Evolutionary conservation across 1,140 invertebrate genomes (phyloP), one percentile per base, ranked within the genome.

Genomic region (Drosophila tropicalis): DNA sequence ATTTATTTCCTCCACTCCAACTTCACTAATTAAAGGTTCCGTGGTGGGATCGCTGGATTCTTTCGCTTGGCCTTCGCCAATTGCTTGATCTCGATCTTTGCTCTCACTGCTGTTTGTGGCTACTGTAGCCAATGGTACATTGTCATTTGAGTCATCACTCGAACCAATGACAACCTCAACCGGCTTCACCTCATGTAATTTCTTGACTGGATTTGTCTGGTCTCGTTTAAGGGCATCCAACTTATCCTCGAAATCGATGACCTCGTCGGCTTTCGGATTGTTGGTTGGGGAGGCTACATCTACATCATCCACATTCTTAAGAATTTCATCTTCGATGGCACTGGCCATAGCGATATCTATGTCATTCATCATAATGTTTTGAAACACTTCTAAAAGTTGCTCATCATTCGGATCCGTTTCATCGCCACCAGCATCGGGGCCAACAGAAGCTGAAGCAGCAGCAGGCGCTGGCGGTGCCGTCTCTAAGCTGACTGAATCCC

Each of bases 301-400:
- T 4, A 73, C 84, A 9, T 80, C 73, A 15, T 80, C 87, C 0
- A 91, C 83, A 32, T 81, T 75, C 25, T 90, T 89, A 0, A 82
- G 74, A 2, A 90, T 87, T 29, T 91, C 91, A 39, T 92, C 91
- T 51, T 89, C 81, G 29, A 92, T 87, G 15, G 90, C 87, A 22
- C 77, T 76, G 34, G 72, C 72, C 54, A 91, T 83, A 41, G 91
- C 87, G 1, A 92, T 92, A 67, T 78, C 91, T 7, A 92, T 79
- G 58, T 92, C 90, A 62, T 91, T 90, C 9, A 92, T 92, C 15
- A 91, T 91, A 6, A 91, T 85, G 39, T 90, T 89, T 3, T 90
- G 90, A 13, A 92, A 89, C 0, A 83, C 91, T 29, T 91, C 91
- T 19, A 92, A 60, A 22, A 92, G 55, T 44, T 91, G 87, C 15